Evolutionary conservation across 2,888 invertebrate species (phyloP), one percentile per base, ranked within the genome.

Genomic region (Macaria liturata): DNA sequence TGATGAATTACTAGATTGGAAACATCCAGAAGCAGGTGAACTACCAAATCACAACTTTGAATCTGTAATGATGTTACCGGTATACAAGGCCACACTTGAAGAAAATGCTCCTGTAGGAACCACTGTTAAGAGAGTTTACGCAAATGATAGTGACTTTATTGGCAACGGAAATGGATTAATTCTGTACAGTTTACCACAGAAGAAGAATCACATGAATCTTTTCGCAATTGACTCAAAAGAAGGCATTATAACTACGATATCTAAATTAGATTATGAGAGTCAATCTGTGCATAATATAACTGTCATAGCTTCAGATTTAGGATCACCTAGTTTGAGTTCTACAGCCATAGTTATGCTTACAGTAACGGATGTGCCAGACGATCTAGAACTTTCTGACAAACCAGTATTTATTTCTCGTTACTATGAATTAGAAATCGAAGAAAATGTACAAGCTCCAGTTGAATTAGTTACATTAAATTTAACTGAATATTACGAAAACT

Each of bases 91-190:
- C 0, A 94, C 94, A 8, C 87, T 97, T 20, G 93, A 95, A 64
- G 96, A 97, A 78, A 96, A 96, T 76, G 93, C 94, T 9, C 94
- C 95, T 3, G 92, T 96, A 0, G 97, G 97, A 7, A 95, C 95
- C 43, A 89, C 94, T 46, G 95, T 97, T 0, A 94, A 95, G 0
- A 94, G 94, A 81, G 94, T 97, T 2, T 95, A 93, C 62, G 97
- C 97, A 0, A 97, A 97, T 65, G 97, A 98, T 83, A 94, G 96
- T 9, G 97, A 98, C 79, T 96, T 96, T 68, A 86, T 94, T 46
- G 96, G 96, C 1, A 97, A 97, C 74, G 97, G 97, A n/a, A 97
- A 97, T 74, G 97, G 97, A 0, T 84, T 97, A 46, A 94, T 97
- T 3, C 84, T 97, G 0, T 97, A 95, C 67, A 95, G 96, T 68